These are phyloP conservation scores for Styela plicata DNA, from an alignment of 23 tunicate genomes.

Conservation along the genomic window DNA sequence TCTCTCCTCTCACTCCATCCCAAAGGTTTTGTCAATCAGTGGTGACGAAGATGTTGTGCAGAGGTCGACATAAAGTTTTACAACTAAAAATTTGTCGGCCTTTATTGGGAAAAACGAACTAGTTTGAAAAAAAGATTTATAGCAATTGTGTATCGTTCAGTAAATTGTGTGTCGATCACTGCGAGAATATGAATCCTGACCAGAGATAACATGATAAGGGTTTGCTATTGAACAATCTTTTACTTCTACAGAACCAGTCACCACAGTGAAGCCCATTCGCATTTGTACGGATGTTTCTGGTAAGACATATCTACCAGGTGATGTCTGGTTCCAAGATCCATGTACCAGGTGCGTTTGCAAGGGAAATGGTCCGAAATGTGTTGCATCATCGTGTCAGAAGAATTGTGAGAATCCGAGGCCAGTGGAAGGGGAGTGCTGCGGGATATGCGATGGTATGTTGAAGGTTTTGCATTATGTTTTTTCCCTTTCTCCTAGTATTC, in stretches of 20 bases:
- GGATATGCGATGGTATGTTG: conserved; percentile 22
- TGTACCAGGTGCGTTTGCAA: conserved; percentile 66
- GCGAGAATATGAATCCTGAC: neutral
- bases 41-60: too few species aligned
- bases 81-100: too few species aligned
- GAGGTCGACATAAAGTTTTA: too few species aligned
- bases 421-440: conserved; percentile 30
- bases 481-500: too few species aligned
- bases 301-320: conserved; percentile 39
- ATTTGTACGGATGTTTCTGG: conserved; percentile 28
- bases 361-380: conserved; percentile 54
- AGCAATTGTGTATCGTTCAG: too few species aligned
- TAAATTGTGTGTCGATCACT: too few species aligned
- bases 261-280: conserved; percentile 33
- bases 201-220: neutral
- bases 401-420: conserved; percentile 22
- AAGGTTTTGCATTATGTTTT: too few species aligned
- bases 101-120: too few species aligned
- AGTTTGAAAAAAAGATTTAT: too few species aligned
- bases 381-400: conserved; percentile 53
- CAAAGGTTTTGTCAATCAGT: too few species aligned
- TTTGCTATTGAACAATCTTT: too few species aligned
- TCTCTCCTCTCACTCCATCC: too few species aligned
- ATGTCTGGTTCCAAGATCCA: conserved; percentile 58
- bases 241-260: neutral